Evolutionary conservation across 2,113 vertebrate species (phyloP), one percentile per base, ranked within the genome.

Genomic region (Dascyllus trimaculatus): DNA sequence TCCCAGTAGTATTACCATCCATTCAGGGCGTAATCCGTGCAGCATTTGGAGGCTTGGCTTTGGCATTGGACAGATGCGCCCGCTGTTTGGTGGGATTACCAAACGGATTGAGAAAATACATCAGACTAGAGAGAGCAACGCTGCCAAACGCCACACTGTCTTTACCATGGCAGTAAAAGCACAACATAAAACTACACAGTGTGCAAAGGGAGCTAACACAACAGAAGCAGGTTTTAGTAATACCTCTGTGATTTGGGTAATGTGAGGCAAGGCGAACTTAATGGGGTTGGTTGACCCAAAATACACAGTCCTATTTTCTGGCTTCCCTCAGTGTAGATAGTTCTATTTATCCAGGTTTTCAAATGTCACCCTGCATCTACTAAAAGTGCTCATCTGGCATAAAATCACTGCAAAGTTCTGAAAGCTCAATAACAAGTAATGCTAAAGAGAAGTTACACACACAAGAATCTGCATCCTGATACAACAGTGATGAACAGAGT

Each of bases 81-180:
- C 19, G 59, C 82, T 85, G 86, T 91, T 91, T 87, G 82, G 78
- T 78, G 76, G 89, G 90, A 93, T 93, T 93, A 91, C 58, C 60
- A 63, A 89, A 70, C 48, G 62, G 89, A 90, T 84, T 90, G 89
- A 89, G 83, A 84, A 90, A 89, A 85, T 59, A 84, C 80, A 87
- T 86, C 82, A 84, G 88, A 88, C 59, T 43, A 80, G 62, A 74
- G 68, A 54, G 69, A 65, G 65, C 22, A 26, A 25, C 25, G 0
- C 22, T 71, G 75, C 87, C 81, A 88, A 83, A 75, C 61, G 56
- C 74, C 68, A 43, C 59, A 62, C 11, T 48, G 69, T 63, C 68
- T 70, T 66, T 63, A 72, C 21, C 15, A 51, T 60, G 32, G 57
- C 73, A 71, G 62, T 53, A 78, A 83, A 71, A 78, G 70, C 46